Percentiles rank a stretch among this genome's conserved stretches.
Conservation (phyloP, 2,113 vertebrate genomes). For the Sisor rabdophorus region DNA sequence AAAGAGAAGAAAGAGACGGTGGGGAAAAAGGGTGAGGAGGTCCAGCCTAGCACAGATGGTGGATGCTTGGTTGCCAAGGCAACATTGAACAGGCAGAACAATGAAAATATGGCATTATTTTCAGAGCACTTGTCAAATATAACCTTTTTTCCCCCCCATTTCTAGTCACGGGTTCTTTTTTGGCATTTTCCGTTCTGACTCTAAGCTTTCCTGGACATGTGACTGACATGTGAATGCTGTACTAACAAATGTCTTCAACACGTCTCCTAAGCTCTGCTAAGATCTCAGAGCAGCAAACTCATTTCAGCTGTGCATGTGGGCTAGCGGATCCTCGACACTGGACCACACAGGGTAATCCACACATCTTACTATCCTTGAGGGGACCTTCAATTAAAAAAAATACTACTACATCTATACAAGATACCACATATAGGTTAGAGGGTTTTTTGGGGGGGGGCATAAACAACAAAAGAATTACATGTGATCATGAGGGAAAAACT, state of each 20-base stretch:
- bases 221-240: constrained; percentile 38
- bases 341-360: constrained; percentile 9
- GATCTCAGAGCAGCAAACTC: constrained; percentile 32
- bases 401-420: background rate
- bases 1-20: background rate
- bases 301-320: constrained; percentile 19
- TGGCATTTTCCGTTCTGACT: constrained; percentile 34
- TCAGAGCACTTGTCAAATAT: constrained; percentile 49
- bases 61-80: constrained; percentile 54
- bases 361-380: background rate
- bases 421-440: background rate
- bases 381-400: background rate
- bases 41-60: constrained; percentile 51
- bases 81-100: constrained; percentile 55
- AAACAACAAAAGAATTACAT: background rate
- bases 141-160: constrained; percentile 30
- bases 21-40: constrained; percentile 41
- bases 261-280: constrained; percentile 30
- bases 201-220: constrained; percentile 29
- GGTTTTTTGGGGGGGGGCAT: background rate
- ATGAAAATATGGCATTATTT: constrained; percentile 54
- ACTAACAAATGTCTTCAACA: constrained; percentile 34
- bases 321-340: constrained; percentile 1
- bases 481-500: background rate
- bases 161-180: constrained; percentile 42